A percentile compares a stretch with the other conserved stretches of the same genome.
Conservation (phyloP, 2,888 invertebrate genomes). For the Lasioglossum villosulum region DNA sequence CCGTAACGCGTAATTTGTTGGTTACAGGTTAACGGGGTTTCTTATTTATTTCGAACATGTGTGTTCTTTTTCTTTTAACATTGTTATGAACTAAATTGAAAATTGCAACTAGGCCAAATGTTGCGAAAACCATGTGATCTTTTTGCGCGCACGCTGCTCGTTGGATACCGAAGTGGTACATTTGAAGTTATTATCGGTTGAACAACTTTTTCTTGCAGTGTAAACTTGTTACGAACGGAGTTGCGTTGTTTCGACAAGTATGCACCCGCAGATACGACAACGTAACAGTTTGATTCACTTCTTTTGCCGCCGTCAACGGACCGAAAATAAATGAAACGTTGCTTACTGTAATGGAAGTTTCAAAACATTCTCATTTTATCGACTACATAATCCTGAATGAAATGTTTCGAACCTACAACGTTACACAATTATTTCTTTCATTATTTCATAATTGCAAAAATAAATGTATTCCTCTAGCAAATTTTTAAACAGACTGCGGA, state of each 20-base stretch:
- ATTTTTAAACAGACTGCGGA: neutral
- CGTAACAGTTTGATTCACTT: slow-evolving; percentile 48
- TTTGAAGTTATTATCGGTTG: slow-evolving; percentile 37
- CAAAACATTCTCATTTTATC: neutral
- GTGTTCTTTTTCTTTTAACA: neutral
- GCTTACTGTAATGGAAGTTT: slow-evolving; percentile 1
- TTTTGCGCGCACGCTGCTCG: neutral
- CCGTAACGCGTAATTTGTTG: no score
- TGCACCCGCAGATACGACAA: neutral
- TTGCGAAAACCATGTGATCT: neutral
- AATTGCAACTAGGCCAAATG: neutral
- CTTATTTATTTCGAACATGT: neutral
- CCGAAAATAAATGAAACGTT: slow-evolving; percentile 18
- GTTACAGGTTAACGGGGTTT: no score
- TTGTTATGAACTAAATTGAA: neutral
- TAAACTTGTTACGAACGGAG: slow-evolving; percentile 46
- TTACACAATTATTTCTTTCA: neutral
- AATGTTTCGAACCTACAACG: neutral
- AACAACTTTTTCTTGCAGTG: slow-evolving; percentile 45
- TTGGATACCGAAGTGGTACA: slow-evolving; percentile 6
- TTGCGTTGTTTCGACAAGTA: slow-evolving; percentile 32
- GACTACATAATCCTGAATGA: neutral
- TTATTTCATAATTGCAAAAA: neutral
- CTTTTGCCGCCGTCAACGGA: slow-evolving; percentile 33
- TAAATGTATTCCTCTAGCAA: neutral